A percentile compares a stretch with the other conserved stretches of the same genome.
Conservation (phyloP, 2,888 invertebrate species). For the Idaea dimidiata region DNA sequence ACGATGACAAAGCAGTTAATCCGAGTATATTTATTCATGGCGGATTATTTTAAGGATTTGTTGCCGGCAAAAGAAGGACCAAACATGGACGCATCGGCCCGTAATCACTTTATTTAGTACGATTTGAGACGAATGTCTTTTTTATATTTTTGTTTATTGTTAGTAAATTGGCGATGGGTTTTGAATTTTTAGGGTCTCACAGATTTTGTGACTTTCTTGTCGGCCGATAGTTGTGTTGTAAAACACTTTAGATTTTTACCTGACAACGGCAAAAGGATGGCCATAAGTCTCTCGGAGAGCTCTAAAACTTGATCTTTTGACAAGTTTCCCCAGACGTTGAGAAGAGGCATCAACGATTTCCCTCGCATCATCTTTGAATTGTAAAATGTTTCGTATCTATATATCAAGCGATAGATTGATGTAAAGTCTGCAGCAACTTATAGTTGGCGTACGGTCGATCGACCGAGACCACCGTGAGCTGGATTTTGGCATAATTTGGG, state of each 20-base stretch:
- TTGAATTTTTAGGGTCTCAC: conserved; percentile 30
- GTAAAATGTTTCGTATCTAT: not conserved
- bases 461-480: conserved; percentile 34
- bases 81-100: conserved; percentile 50
- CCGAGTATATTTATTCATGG: conserved; percentile 74
- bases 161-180: conserved; percentile 61
- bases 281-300: too few species aligned
- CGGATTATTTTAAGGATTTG: conserved; percentile 68
- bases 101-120: conserved; percentile 63
- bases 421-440: not conserved
- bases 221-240: conserved; percentile 25
- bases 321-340: too few species aligned
- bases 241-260: too few species aligned
- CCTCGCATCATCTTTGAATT: not conserved
- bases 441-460: not conserved
- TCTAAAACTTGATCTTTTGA: too few species aligned
- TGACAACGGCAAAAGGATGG: too few species aligned
- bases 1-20: conserved; percentile 67
- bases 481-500: not conserved
- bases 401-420: not conserved
- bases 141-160: conserved; percentile 64
- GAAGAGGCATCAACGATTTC: too few species aligned
- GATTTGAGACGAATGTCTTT: conserved; percentile 35
- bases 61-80: conserved; percentile 60
- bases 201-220: conserved; percentile 25